A percentile compares a stretch with the other conserved stretches of the same genome.
Evolutionary conservation across 2,888 invertebrate genomes (phyloP).

Genomic region (Meganola albula): DNA sequence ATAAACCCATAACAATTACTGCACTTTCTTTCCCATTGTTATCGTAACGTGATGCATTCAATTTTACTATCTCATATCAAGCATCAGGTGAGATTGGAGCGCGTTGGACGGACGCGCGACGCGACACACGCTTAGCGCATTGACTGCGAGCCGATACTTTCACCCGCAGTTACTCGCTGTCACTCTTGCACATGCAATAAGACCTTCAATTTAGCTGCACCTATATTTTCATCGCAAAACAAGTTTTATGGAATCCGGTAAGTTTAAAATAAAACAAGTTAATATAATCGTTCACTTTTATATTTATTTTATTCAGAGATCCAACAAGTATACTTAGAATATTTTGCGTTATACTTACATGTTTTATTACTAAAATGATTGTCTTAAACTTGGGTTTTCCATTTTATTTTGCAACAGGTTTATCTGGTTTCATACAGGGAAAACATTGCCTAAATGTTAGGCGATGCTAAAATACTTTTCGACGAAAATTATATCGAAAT

Average conservation of each 20-base stretch:
- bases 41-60: constrained; percentile 64
- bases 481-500: too few relatives aligned
- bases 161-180: constrained; percentile 58
- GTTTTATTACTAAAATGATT: too few relatives aligned
- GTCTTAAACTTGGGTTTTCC: too few relatives aligned
- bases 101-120: constrained; percentile 41
- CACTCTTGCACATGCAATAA: constrained; percentile 54
- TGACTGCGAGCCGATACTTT: constrained; percentile 64
- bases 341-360: constrained; percentile 14
- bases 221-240: constrained; percentile 24
- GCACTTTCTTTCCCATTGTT: constrained; percentile 74
- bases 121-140: constrained; percentile 46
- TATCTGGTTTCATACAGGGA: too few relatives aligned
- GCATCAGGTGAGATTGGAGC: constrained; percentile 66
- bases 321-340: constrained; percentile 25
- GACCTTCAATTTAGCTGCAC: constrained; percentile 37
- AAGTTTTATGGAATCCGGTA: constrained; percentile 10
- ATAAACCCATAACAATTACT: too few relatives aligned
- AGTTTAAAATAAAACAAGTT: constrained; percentile 28
- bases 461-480: too few relatives aligned
- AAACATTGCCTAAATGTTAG: too few relatives aligned
- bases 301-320: constrained; percentile 27
- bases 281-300: constrained; percentile 28
- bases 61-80: constrained; percentile 67
- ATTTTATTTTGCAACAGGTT: too few relatives aligned